Conservation (phyloP, 30 jellyfish, hydroid and myxozoan species). For the Euphysa ruthae region DNA sequence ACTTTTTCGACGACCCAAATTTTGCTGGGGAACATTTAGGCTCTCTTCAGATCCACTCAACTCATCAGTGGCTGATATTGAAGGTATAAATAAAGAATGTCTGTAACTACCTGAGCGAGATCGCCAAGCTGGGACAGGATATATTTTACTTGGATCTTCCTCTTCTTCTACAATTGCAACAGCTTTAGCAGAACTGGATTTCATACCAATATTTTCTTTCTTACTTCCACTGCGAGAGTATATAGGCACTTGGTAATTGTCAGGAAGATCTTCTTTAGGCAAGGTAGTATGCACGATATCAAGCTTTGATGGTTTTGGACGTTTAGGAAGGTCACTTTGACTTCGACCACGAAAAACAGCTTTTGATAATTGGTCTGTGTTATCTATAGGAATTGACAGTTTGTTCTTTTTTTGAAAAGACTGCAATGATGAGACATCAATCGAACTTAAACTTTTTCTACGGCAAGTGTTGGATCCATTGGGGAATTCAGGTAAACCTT, state of each 20-base stretch:
- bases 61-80: not conserved
- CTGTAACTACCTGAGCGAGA: not conserved
- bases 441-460: constrained; percentile 20
- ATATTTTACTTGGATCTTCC: not conserved
- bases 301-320: constrained; percentile 1
- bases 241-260: not conserved
- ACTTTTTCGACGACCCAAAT: not conserved
- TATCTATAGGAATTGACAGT: not conserved
- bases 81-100: not conserved
- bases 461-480: not conserved
- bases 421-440: not conserved
- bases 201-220: too few relatives aligned
- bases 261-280: not conserved
- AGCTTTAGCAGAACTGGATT: too few relatives aligned
- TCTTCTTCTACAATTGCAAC: not conserved
- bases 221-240: not conserved
- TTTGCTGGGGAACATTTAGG: not conserved
- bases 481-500: not conserved
- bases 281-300: constrained; percentile 28
- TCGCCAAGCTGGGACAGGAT: constrained; percentile 1
- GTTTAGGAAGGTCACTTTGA: not conserved
- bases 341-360: not conserved
- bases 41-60: not conserved
- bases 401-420: not conserved
- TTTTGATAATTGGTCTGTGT: not conserved